Evolutionary conservation across 2,888 invertebrate species (phyloP).

Genomic region (Cinara cedri): DNA sequence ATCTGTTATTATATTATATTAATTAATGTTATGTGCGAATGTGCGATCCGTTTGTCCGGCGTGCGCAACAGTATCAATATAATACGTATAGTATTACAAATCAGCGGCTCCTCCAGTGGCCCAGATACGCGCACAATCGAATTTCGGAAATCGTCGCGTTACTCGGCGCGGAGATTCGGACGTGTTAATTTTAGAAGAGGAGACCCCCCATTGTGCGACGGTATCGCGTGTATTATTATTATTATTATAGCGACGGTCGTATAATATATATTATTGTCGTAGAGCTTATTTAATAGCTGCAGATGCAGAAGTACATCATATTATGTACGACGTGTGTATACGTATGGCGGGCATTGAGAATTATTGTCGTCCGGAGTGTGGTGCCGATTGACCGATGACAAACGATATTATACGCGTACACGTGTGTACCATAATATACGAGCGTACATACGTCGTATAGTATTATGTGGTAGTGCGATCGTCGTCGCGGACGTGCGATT

Average conservation of each 20-base stretch:
- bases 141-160: slow-evolving; percentile 3
- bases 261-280: slow-evolving; percentile 15
- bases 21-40: background rate
- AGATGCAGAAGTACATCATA: slow-evolving; percentile 1
- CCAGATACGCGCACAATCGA: slow-evolving; percentile 23
- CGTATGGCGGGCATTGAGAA: too few species aligned
- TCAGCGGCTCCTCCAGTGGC: background rate
- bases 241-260: background rate
- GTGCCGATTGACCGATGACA: slow-evolving; percentile 22
- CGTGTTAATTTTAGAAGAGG: slow-evolving; percentile 31
- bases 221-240: background rate
- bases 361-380: slow-evolving; percentile 21
- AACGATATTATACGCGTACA: background rate
- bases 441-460: too few species aligned
- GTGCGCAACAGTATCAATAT: background rate
- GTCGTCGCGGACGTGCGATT: slow-evolving; percentile 51
- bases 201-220: slow-evolving; percentile 45
- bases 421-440: too few species aligned
- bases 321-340: too few species aligned
- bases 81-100: background rate
- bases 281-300: slow-evolving; percentile 21
- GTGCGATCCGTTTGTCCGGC: too few species aligned
- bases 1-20: background rate
- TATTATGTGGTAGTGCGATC: background rate
- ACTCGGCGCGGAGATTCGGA: slow-evolving; percentile 16